phyloP scores from a whole-genome alignment of 2,888 invertebrate genomes.

The Ditylenchus weischeri region DNA sequence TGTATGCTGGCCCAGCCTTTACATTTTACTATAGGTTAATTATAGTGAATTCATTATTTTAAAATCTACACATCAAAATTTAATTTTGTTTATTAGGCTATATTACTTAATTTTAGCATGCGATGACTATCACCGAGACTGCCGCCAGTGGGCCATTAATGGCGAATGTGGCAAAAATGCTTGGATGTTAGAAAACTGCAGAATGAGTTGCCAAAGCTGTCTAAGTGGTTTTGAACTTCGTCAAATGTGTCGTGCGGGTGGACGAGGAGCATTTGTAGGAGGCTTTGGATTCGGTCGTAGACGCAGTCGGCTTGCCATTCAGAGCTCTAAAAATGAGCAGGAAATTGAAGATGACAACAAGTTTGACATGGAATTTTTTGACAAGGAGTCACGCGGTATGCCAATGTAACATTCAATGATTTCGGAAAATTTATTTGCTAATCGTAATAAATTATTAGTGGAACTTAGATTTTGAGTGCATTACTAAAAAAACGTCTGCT shows the following conservation, averaged over 20 bases:
- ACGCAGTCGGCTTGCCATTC: neutral
- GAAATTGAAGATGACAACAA: constrained; percentile 4
- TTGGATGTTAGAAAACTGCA: constrained; percentile 54
- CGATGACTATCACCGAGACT: constrained; percentile 45
- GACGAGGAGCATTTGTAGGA: neutral
- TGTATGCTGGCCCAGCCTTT: no score
- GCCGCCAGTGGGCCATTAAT: constrained; percentile 42
- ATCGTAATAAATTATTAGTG: no score
- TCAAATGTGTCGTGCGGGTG: constrained; percentile 26
- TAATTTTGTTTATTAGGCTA: neutral
- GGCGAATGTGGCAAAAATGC: constrained; percentile 51
- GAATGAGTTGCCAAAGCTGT: constrained; percentile 40
- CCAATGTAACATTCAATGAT: neutral
- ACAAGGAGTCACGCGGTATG: neutral
- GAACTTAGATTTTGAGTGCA: no score
- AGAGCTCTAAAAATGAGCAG: neutral
- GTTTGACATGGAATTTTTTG: no score
- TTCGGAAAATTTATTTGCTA: no score
- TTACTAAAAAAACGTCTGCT: no score
- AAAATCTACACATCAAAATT: no score
- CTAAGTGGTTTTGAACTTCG: constrained; percentile 27
- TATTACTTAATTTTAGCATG: constrained; percentile 32
- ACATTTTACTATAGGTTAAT: no score
- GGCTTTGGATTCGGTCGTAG: neutral
- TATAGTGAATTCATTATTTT: no score